A percentile compares a stretch with the other conserved stretches of the same genome.
phyloP scores from a whole-genome alignment of 2,888 invertebrate species.

The Oligia strigilis region DNA sequence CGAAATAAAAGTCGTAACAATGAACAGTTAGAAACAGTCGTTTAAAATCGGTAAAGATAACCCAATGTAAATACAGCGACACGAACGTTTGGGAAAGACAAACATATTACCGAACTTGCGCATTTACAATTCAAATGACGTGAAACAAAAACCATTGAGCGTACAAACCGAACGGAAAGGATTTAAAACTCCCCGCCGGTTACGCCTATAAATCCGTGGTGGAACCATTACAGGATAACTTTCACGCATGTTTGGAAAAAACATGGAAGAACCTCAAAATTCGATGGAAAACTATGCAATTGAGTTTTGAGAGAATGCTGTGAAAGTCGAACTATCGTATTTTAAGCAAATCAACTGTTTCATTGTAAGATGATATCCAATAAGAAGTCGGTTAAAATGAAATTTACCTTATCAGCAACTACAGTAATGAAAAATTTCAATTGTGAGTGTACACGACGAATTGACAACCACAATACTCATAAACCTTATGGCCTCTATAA shows the following conservation, averaged over 20 bases:
- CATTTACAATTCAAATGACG: constrained; percentile 75
- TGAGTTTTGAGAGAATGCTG: constrained; percentile 1
- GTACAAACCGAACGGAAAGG: constrained; percentile 67
- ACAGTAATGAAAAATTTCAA: neutral
- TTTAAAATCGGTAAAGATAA: constrained; percentile 65
- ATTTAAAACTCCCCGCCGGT: constrained; percentile 75
- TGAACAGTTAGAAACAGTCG: constrained; percentile 60
- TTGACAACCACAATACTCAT: neutral
- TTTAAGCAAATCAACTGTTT: neutral
- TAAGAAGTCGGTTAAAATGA: neutral
- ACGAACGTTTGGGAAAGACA: constrained; percentile 68
- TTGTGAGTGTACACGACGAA: neutral
- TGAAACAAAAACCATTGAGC: constrained; percentile 72
- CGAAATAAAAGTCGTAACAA: constrained; percentile 55
- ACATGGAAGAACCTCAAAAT: constrained; percentile 28
- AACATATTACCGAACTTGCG: constrained; percentile 75
- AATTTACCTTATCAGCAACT: neutral
- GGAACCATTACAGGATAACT: constrained; percentile 57
- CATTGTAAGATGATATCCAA: neutral
- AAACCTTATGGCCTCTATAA: neutral
- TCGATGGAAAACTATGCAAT: constrained; percentile 33
- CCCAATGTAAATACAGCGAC: constrained; percentile 70
- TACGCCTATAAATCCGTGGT: constrained; percentile 76
- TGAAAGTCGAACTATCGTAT: neutral
- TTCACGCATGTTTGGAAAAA: constrained; percentile 47